Base-by-base conservation (phyloP, 1,140 invertebrate species). In the Drosophila lacertosa region DNA sequence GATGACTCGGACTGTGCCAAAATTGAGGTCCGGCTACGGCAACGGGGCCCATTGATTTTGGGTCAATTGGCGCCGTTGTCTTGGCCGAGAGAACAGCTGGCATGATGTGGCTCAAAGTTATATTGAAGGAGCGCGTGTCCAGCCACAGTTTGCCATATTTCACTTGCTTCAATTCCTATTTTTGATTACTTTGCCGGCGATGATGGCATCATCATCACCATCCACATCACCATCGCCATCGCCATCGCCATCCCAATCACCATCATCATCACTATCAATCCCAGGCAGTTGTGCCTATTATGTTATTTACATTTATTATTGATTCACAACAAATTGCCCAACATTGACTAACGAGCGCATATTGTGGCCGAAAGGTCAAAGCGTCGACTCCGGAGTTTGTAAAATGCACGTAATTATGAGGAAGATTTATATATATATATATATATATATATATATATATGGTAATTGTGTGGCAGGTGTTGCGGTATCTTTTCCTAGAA, bases 251-350 rank as follows among this genome's bases (percentile, higher is more conserved):
- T 48, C 20, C n/a, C n/a, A 22, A 57, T 15, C 60, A 33, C 24
- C 2, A n/a, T 13, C 26, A n/a, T n/a, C n/a, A n/a, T n/a, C n/a
- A n/a, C n/a, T n/a, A n/a, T n/a, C n/a, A n/a, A n/a, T n/a, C 11
- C 20, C 39, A 13, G 22, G 42, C 54, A 29, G 65, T 48, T 66
- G 60, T 24, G 37, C 20, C 62, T 81, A 81, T 86, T 88, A 86
- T 82, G 82, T 77, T 88, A 86, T 86, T 88, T 86, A 86, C 81
- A 88, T 81, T 88, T 81, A 86, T 88, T 86, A 88, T 86, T 86
- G 82, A 88, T 86, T 88, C 73, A 59, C 72, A 86, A 68, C 69
- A 86, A 86, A 86, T 86, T 86, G 81, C 82, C 57, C 18, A 77
- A 35, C 74, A 86, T 74, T 81, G 82, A 86, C 81, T 88, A 86